phyloP scores from a whole-genome alignment of 2,888 invertebrate genomes.

The Spodoptera picta region DNA sequence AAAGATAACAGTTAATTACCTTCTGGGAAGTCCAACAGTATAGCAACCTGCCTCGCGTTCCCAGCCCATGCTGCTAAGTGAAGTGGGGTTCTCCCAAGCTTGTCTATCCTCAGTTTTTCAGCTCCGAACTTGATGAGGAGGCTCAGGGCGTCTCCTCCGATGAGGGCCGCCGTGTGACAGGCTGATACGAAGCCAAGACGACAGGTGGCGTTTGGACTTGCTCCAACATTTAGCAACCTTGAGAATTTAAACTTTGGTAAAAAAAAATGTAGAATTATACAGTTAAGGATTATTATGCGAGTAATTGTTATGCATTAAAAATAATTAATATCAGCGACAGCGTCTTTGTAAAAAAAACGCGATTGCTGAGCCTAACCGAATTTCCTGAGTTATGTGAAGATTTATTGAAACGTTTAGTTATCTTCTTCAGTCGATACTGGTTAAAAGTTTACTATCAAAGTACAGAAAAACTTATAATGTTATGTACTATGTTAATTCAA shows the following conservation, averaged over 20 bases:
- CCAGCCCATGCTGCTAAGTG: constrained; percentile 86
- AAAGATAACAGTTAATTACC: constrained; percentile 58
- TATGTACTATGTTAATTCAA: too few species aligned
- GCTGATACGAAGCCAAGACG: constrained; percentile 80
- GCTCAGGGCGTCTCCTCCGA: constrained; percentile 75
- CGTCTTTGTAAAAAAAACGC: too few species aligned
- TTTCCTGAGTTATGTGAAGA: too few species aligned
- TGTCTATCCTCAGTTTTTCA: constrained; percentile 78
- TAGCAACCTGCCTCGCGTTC: constrained; percentile 79
- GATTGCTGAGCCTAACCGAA: too few species aligned
- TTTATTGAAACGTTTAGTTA: too few species aligned
- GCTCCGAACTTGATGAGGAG: constrained; percentile 82
- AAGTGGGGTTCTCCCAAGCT: constrained; percentile 81
- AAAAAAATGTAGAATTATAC: too few species aligned
- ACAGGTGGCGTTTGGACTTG: constrained; percentile 86
- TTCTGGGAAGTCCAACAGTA: constrained; percentile 80
- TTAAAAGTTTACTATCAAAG: too few species aligned
- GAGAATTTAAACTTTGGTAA: not conserved
- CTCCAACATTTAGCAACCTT: constrained; percentile 83
- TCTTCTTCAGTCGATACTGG: too few species aligned
- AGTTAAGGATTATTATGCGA: too few species aligned
- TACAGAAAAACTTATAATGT: too few species aligned
- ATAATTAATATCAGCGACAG: too few species aligned
- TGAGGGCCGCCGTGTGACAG: constrained; percentile 82
- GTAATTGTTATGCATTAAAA: too few species aligned